Evolutionary conservation across 2,797 vertebrate species (phyloP).

Genomic region (Eleutherodactylus coqui): DNA sequence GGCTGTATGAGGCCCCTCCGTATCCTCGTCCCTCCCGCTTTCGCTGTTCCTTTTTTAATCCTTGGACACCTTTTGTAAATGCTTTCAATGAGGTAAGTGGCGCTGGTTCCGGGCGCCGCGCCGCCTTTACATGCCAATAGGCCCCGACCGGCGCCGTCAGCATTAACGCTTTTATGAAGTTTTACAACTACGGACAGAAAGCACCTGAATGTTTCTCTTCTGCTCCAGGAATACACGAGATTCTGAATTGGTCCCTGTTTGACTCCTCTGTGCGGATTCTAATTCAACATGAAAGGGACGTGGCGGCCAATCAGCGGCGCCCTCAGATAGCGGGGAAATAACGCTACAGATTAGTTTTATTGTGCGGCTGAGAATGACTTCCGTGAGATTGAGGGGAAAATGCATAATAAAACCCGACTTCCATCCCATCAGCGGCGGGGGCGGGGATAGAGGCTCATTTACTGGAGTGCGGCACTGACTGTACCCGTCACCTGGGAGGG

Average conservation of each 20-base stretch:
- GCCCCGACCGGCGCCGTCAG: neutral
- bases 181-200: constrained; percentile 42
- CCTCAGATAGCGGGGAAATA: constrained; percentile 42
- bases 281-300: constrained; percentile 49
- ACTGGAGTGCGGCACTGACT: neutral
- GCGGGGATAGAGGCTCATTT: constrained; percentile 14
- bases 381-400: neutral
- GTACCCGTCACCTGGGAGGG: too few species aligned
- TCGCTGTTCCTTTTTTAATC: neutral
- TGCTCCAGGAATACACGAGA: neutral
- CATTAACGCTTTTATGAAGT: constrained; percentile 31
- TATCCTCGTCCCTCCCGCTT: neutral
- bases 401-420: constrained; percentile 3
- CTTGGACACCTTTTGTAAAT: constrained; percentile 1
- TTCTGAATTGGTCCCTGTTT: constrained; percentile 38
- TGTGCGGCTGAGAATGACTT: constrained; percentile 27
- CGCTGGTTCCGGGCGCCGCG: too few species aligned
- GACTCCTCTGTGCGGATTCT: constrained; percentile 27
- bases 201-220: constrained; percentile 13
- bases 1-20: too few species aligned
- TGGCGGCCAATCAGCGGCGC: constrained; percentile 27
- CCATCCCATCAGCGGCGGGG: constrained; percentile 2
- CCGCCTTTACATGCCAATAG: constrained; percentile 16
- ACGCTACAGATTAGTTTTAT: constrained; percentile 59
- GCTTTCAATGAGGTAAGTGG: constrained; percentile 9